Evolutionary conservation across 2,888 invertebrate genomes (phyloP).

Genomic region (Caprella mutica): DNA sequence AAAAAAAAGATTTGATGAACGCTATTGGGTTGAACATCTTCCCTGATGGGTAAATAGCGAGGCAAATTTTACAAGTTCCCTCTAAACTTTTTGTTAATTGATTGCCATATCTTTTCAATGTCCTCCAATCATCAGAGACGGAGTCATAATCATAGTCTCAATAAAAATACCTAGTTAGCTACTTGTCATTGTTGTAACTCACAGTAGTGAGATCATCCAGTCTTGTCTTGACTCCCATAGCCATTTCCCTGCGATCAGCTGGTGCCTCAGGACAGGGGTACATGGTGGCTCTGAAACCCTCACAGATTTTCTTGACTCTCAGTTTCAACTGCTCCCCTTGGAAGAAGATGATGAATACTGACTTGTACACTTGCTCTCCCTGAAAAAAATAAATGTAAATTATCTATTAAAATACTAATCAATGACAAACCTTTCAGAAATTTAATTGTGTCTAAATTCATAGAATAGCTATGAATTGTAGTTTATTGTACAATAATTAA

Average conservation of each 20-base stretch:
- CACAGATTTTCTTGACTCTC: constrained; percentile 38
- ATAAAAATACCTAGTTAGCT: background rate
- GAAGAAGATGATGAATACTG: constrained; percentile 38
- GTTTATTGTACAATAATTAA: background rate
- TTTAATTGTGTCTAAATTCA: no score
- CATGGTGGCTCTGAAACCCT: constrained; percentile 36
- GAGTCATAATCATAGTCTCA: background rate
- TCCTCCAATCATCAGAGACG: no score
- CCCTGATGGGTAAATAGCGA: no score
- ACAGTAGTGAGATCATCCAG: constrained; percentile 36
- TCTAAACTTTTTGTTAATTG: no score
- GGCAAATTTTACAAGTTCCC: no score
- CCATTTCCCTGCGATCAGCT: constrained; percentile 35
- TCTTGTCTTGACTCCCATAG: constrained; percentile 35
- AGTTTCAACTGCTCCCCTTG: constrained; percentile 38
- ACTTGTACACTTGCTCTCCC: constrained; percentile 37
- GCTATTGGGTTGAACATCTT: no score
- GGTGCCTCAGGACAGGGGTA: constrained; percentile 35
- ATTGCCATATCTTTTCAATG: no score
- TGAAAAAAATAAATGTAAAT: constrained; percentile 17
- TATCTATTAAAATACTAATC: no score
- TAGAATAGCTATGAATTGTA: no score
- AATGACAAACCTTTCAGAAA: no score
- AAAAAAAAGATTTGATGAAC: no score
- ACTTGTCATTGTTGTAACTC: background rate